These are phyloP conservation scores for Lophius americanus DNA, from an alignment of 2,797 vertebrate genomes.

Conservation along the genomic window DNA sequence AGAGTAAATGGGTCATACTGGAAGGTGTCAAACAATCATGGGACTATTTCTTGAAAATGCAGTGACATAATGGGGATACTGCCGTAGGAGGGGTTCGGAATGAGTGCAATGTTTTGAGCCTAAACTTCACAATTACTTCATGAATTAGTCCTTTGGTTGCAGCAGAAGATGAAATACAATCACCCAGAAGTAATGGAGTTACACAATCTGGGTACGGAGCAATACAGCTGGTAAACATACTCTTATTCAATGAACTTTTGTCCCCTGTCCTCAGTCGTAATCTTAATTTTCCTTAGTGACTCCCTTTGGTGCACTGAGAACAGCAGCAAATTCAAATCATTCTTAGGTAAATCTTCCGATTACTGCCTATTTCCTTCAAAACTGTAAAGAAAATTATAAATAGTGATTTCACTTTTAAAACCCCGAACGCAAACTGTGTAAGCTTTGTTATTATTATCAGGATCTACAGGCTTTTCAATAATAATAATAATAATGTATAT, in stretches of 20 bases:
- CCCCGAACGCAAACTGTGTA: too few relatives aligned
- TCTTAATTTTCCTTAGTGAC: constrained; percentile 39
- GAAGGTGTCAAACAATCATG: too few relatives aligned
- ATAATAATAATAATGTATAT: too few relatives aligned
- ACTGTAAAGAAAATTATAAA: not conserved
- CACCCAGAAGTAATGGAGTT: constrained; percentile 12
- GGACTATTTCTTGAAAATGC: too few relatives aligned
- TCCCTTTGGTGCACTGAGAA: constrained; percentile 33
- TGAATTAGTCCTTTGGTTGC: constrained; percentile 40
- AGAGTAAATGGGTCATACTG: too few relatives aligned
- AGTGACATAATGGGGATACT: too few relatives aligned
- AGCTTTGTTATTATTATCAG: too few relatives aligned
- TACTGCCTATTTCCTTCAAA: constrained; percentile 30
- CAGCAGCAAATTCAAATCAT: constrained; percentile 30
- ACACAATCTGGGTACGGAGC: constrained; percentile 28
- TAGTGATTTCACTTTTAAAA: constrained; percentile 3
- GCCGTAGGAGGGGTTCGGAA: too few relatives aligned
- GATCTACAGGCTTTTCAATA: too few relatives aligned
- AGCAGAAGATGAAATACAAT: constrained; percentile 34
- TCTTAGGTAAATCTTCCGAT: constrained; percentile 27
- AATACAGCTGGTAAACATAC: constrained; percentile 27
- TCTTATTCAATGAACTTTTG: constrained; percentile 48
- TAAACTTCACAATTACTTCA: constrained; percentile 20
- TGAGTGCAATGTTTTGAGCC: too few relatives aligned
- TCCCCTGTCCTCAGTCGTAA: constrained; percentile 39